Conservation (phyloP, 2,113 vertebrate genomes). For the Megaleporinus macrocephalus region DNA sequence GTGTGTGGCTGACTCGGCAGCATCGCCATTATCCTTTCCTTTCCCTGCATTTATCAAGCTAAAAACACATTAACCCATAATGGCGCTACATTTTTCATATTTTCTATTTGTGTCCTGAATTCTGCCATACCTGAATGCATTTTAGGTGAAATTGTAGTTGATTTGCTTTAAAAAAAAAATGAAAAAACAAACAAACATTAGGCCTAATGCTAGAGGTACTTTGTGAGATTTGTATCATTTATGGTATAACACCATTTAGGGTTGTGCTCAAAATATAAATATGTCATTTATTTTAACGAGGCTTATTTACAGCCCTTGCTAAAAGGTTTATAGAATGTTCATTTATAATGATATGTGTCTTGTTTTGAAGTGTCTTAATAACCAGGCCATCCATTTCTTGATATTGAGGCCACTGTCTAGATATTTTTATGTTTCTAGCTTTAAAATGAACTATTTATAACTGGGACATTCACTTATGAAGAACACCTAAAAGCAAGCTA, state of each 20-base stretch:
- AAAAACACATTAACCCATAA: background rate
- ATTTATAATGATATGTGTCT: background rate
- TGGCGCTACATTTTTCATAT: slow-evolving; percentile 8
- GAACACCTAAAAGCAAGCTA: too few species aligned
- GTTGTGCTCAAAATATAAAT: background rate
- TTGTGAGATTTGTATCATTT: background rate
- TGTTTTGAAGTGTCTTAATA: background rate
- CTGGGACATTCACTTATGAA: too few species aligned
- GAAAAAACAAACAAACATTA: background rate
- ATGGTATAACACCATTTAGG: background rate
- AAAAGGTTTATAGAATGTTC: background rate
- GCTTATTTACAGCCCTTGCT: background rate
- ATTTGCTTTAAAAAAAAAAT: slow-evolving; percentile 7
- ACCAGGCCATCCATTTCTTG: background rate
- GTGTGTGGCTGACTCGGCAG: slow-evolving; percentile 1
- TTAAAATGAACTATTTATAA: too few species aligned
- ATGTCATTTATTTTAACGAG: background rate
- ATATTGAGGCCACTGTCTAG: too few species aligned
- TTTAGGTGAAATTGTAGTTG: background rate
- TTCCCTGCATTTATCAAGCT: background rate
- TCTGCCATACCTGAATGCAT: background rate
- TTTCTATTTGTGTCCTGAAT: background rate
- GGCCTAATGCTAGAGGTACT: background rate
- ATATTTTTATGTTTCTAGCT: too few species aligned
- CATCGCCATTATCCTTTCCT: background rate